A percentile compares a stretch with the other conserved stretches of the same genome.
Conservation (phyloP, 30 jellyfish, hydroid and myxozoan species). For the Pelagia noctiluca region DNA sequence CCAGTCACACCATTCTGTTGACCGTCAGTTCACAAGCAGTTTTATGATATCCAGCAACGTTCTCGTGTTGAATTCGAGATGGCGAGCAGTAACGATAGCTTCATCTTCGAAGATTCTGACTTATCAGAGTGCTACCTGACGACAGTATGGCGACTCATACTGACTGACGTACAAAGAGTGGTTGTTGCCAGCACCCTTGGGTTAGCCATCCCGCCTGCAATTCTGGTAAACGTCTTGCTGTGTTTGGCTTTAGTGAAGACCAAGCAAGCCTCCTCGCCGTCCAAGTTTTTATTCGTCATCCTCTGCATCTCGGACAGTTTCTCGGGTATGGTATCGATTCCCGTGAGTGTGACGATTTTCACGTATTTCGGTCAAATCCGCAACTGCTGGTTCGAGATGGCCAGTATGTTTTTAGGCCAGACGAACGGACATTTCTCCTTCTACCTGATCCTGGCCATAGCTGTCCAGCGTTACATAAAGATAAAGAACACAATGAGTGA, state of each 20-base stretch:
- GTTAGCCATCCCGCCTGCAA: conserved; percentile 38
- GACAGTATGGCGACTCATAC: conserved; percentile 33
- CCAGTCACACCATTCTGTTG: too few relatives aligned
- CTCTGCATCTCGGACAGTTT: conserved; percentile 40
- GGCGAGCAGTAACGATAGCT: too few relatives aligned
- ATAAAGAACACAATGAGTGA: not conserved
- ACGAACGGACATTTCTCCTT: conserved; percentile 65
- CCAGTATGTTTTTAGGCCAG: conserved; percentile 35
- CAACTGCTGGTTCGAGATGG: conserved; percentile 57
- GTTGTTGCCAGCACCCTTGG: conserved; percentile 20
- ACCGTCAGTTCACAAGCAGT: too few relatives aligned
- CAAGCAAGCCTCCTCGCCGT: conserved; percentile 7
- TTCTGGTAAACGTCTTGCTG: conserved; percentile 21
- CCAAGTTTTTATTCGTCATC: conserved; percentile 34
- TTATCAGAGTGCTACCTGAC: conserved; percentile 58
- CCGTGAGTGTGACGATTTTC: conserved; percentile 20
- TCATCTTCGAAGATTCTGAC: too few relatives aligned
- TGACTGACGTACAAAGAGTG: not conserved
- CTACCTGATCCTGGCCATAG: conserved; percentile 40
- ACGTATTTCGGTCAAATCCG: conserved; percentile 33
- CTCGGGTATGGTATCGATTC: conserved; percentile 44
- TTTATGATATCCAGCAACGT: too few relatives aligned
- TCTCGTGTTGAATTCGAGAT: too few relatives aligned
- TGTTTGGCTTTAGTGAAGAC: conserved; percentile 41
- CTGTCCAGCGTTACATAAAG: conserved; percentile 41